Conservation (phyloP, 1,140 invertebrate genomes). For the Apocrypta bakeri region DNA sequence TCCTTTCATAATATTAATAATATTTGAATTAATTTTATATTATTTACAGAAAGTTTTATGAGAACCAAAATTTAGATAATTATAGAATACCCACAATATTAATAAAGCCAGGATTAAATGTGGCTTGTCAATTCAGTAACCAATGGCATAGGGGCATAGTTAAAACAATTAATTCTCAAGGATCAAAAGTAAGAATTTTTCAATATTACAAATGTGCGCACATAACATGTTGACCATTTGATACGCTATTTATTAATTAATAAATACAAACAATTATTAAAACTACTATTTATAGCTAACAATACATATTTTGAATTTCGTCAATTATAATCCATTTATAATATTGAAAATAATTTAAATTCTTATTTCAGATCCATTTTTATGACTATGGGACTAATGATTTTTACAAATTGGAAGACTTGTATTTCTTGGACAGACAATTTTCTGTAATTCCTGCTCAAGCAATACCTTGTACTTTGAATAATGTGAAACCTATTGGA, state of each 20-base stretch:
- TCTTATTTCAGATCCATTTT: conserved; percentile 63
- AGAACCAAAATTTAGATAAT: background rate
- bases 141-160: conserved; percentile 68
- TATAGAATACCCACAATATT: conserved; percentile 62
- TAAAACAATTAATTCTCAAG: conserved; percentile 60
- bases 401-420: conserved; percentile 54
- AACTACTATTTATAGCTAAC: too few relatives aligned
- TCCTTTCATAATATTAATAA: too few relatives aligned
- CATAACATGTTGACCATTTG: too few relatives aligned
- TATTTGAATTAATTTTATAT: conserved; percentile 39
- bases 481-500: conserved; percentile 59
- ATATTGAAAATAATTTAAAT: conserved; percentile 37
- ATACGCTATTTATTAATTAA: too few relatives aligned
- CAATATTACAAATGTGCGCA: too few relatives aligned
- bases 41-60: conserved; percentile 64
- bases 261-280: too few relatives aligned
- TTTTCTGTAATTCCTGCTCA: conserved; percentile 65
- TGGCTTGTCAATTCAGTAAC: conserved; percentile 63
- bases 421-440: conserved; percentile 63
- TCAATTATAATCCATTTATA: too few relatives aligned
- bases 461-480: conserved; percentile 69
- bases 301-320: too few relatives aligned
- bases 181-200: conserved; percentile 56
- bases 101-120: conserved; percentile 64
- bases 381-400: conserved; percentile 70